These are phyloP conservation scores for Achroia grisella DNA, from an alignment of 1,140 invertebrate species.

Conservation along the genomic window DNA sequence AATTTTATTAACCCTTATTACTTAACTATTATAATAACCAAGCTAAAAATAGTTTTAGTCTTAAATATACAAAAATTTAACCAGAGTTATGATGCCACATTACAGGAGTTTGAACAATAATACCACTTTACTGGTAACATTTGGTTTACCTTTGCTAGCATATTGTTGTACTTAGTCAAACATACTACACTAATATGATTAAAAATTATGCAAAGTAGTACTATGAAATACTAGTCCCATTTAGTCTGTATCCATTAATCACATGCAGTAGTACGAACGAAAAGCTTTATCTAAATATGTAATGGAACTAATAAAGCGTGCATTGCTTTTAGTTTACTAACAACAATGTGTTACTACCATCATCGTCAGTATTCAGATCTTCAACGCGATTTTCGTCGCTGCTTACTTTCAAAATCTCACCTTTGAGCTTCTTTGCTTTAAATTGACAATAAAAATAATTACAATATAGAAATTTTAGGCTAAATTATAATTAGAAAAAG, in stretches of 20 bases:
- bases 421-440: constrained; percentile 67
- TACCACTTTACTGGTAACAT: too few relatives aligned
- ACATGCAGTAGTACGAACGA: background rate
- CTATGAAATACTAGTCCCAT: background rate
- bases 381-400: constrained; percentile 40
- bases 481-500: background rate
- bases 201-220: too few relatives aligned
- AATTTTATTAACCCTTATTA: too few relatives aligned
- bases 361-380: constrained; percentile 44
- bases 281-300: background rate
- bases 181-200: too few relatives aligned
- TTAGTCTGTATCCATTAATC: background rate
- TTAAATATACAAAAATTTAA: too few relatives aligned
- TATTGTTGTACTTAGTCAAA: too few relatives aligned
- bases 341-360: constrained; percentile 39
- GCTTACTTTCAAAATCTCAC: constrained; percentile 52
- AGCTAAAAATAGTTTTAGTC: too few relatives aligned
- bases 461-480: constrained; percentile 7
- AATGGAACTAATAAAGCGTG: constrained; percentile 11
- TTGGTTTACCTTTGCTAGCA: too few relatives aligned
- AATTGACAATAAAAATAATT: constrained; percentile 46
- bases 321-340: constrained; percentile 7
- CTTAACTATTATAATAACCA: too few relatives aligned
- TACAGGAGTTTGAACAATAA: too few relatives aligned
- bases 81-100: too few relatives aligned